phyloP scores from a whole-genome alignment of 1,140 invertebrate genomes.

The Rhyacophila brunnea region DNA sequence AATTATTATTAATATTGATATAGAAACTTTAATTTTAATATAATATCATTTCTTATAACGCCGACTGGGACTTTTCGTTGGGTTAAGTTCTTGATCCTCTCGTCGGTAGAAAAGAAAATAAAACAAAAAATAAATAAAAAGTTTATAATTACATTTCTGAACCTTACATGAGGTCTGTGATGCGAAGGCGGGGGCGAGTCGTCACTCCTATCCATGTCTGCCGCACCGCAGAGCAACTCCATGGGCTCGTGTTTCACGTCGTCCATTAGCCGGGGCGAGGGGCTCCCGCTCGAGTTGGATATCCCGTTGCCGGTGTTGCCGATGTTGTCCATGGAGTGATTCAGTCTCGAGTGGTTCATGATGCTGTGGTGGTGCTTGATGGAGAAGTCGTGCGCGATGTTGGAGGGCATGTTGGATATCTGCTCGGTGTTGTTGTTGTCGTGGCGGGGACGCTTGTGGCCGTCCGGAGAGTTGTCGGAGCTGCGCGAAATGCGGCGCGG shows the following conservation, averaged over 20 bases:
- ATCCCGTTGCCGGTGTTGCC: conserved; percentile 60
- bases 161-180: conserved; percentile 69
- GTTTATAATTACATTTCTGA: conserved; percentile 22
- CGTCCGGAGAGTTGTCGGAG: conserved; percentile 61
- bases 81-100: no score
- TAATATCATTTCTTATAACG: no score
- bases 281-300: conserved; percentile 52
- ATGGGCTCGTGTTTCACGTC: conserved; percentile 78
- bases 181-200: conserved; percentile 67
- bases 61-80: no score
- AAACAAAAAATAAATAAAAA: conserved; percentile 11
- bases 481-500: conserved; percentile 61
- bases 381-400: conserved; percentile 70
- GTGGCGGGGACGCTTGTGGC: conserved; percentile 55
- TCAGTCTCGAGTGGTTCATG: conserved; percentile 57
- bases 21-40: no score
- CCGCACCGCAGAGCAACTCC: conserved; percentile 70
- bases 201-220: conserved; percentile 59
- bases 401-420: conserved; percentile 42
- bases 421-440: conserved; percentile 63
- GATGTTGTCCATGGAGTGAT: conserved; percentile 41
- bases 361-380: conserved; percentile 59
- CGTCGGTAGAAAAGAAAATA: conserved; percentile 5
- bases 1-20: no score
- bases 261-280: conserved; percentile 54